Percentiles rank a stretch among this genome's conserved stretches.
phyloP scores from a whole-genome alignment of 2,888 invertebrate species.

The Julus scanicus region DNA sequence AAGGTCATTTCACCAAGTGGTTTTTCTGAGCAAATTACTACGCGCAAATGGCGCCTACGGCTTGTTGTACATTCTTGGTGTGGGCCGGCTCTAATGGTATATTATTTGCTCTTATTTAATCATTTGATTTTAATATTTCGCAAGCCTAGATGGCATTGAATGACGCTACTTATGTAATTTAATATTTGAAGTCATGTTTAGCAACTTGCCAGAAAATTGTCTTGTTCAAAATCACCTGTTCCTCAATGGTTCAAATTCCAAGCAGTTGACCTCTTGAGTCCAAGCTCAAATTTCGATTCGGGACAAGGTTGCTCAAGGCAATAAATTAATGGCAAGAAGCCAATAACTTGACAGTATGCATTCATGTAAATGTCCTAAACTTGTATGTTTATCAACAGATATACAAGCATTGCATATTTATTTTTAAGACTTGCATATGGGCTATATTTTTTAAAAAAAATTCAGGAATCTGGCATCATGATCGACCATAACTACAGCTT shows the following conservation, averaged over 20 bases:
- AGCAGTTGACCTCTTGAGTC: not conserved
- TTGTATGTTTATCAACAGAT: too few species aligned
- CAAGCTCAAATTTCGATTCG: not conserved
- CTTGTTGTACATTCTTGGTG: not conserved
- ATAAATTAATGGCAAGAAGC: not conserved
- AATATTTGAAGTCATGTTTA: too few species aligned
- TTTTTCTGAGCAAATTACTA: slow-evolving; percentile 20
- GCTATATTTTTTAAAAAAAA: too few species aligned
- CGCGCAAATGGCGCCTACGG: not conserved
- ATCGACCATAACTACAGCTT: too few species aligned
- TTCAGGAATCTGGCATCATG: too few species aligned
- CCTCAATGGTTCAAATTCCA: slow-evolving; percentile 3
- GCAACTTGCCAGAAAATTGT: not conserved
- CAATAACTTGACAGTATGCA: not conserved
- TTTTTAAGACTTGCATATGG: too few species aligned
- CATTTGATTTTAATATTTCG: not conserved
- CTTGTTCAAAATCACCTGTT: not conserved
- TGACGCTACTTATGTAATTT: too few species aligned
- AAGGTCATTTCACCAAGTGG: slow-evolving; percentile 40
- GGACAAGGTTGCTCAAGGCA: not conserved
- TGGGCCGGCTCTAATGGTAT: not conserved
- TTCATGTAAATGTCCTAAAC: not conserved
- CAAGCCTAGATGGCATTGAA: not conserved
- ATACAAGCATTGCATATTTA: too few species aligned
- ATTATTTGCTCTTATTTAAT: not conserved